Base-by-base conservation (phyloP, 2,113 vertebrate species). In the Atrichornis clamosus region DNA sequence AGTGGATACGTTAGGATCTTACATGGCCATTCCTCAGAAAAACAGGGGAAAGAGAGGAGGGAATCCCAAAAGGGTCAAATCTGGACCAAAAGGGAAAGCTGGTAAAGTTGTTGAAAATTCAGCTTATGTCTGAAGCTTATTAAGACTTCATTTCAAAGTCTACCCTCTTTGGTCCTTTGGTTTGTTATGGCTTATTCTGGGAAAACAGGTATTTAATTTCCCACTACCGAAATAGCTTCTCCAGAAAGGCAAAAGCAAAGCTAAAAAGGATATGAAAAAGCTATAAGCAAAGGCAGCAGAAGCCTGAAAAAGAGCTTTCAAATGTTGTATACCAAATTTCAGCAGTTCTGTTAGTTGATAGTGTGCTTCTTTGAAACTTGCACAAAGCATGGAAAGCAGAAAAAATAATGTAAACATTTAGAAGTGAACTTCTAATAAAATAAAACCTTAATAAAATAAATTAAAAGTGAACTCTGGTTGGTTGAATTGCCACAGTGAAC, bases 31-130 rank as follows among this genome's bases (percentile, higher is more conserved):
- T 7, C 2, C 22, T 44, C 18, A 53, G 30, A 84, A 17, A 20
- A 87, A 2, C 0, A 7, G 0, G 7, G 3, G 11, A 39, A 56
- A 33, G 23, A n/a, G n/a, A 67, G 13, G 7, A 49, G 13, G 6
- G 18, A 60, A 53, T 23, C 7, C 4, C 10, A 3, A 27, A 90
- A 69, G 1, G 6, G 13, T 69, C 15, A 22, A 39, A 3, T 52
- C 17, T 53, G 20, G 16, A 56, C 23, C 10, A 70, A 74, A 91
- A 81, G 35, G 23, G 12, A 59, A 53, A 59, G 12, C 30, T 68
- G 28, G 20, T 11, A 7, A 64, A 50, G 16, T 39, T 46, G 6
- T 37, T 92, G 35, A 90, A 76, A 85, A 35, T 42, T 55, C 13
- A 44, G 10, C 7, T n/a, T 63, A 35, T 63, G 6, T 49, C 27